phyloP scores from a whole-genome alignment of 2,888 invertebrate species.

The Ormia ochracea region DNA sequence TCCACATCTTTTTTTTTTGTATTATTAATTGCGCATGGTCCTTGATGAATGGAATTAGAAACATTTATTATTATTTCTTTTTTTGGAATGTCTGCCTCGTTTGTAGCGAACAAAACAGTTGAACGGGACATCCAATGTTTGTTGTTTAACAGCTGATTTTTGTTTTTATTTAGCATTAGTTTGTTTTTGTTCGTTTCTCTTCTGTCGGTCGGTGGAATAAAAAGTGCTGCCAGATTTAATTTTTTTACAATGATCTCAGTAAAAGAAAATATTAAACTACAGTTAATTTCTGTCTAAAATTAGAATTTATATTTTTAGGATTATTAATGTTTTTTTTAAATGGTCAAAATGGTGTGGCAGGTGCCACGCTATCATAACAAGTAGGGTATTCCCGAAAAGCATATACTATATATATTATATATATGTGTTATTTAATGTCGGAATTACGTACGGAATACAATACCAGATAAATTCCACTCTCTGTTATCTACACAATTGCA shows the following conservation, averaged over 20 bases:
- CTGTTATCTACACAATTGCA: too few relatives aligned
- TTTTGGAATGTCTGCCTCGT: slow-evolving; percentile 7
- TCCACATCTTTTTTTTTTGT: slow-evolving; percentile 32
- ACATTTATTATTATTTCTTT: slow-evolving; percentile 13
- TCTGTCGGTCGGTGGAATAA: not conserved
- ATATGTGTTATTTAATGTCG: too few relatives aligned
- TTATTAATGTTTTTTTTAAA: too few relatives aligned
- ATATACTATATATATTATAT: too few relatives aligned
- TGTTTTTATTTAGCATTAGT: slow-evolving; percentile 36
- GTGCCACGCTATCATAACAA: too few relatives aligned
- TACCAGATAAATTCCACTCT: too few relatives aligned
- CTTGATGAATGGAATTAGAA: slow-evolving; percentile 38
- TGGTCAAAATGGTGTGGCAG: too few relatives aligned
- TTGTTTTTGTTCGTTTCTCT: slow-evolving; percentile 29
- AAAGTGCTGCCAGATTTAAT: slow-evolving; percentile 5
- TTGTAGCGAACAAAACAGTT: not conserved
- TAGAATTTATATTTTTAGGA: too few relatives aligned
- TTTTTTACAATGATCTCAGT: not conserved
- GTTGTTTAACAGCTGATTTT: slow-evolving; percentile 39
- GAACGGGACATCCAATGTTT: slow-evolving; percentile 7
- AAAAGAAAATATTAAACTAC: too few relatives aligned
- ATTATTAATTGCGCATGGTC: slow-evolving; percentile 50
- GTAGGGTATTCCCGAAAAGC: too few relatives aligned
- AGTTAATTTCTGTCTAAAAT: too few relatives aligned
- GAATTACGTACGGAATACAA: too few relatives aligned